Conservation (phyloP, 2,888 invertebrate species). For the Lamellibrachia satsuma region DNA sequence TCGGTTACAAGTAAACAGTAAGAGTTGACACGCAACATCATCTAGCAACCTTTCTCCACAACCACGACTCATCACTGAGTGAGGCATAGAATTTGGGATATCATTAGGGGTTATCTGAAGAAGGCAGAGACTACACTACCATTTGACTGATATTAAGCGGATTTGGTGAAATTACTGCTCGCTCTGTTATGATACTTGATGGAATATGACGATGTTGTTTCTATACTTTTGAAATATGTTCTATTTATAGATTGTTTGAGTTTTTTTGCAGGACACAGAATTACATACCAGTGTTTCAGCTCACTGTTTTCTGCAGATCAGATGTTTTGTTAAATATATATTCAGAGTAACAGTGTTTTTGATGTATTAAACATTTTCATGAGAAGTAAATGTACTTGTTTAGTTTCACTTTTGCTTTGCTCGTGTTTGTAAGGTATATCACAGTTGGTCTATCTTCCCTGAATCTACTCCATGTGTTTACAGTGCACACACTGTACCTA, state of each 20-base stretch:
- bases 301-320: not conserved
- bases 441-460: too few relatives aligned
- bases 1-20: too few relatives aligned
- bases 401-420: not conserved
- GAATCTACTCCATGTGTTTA: too few relatives aligned
- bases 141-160: not conserved
- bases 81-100: not conserved
- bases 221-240: not conserved
- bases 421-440: not conserved
- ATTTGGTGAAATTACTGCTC: not conserved
- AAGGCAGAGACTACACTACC: not conserved
- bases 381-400: not conserved
- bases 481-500: too few relatives aligned
- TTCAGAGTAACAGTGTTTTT: not conserved
- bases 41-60: too few relatives aligned
- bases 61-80: too few relatives aligned
- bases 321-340: not conserved
- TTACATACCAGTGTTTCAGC: not conserved
- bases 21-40: too few relatives aligned
- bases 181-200: not conserved
- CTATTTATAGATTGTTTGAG: not conserved
- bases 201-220: not conserved
- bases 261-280: not conserved
- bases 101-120: not conserved
- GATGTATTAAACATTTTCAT: not conserved